A percentile compares a stretch with the other conserved stretches of the same genome.
phyloP scores from a whole-genome alignment of 1,140 invertebrate genomes.

The Aphelinus certus region DNA sequence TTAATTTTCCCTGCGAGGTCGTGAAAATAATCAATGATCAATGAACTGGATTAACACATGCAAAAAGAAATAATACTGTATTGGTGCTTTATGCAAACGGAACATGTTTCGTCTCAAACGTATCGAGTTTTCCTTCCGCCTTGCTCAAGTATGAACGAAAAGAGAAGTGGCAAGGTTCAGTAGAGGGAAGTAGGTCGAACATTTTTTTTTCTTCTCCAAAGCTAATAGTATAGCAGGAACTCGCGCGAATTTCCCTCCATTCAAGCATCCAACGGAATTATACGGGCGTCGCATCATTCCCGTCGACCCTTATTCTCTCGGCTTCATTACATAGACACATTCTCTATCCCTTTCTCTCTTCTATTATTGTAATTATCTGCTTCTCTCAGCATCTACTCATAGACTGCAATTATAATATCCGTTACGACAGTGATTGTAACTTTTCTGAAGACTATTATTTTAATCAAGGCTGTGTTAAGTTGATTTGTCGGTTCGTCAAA shows the following conservation, averaged over 20 bases:
- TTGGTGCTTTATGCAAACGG: too few relatives aligned
- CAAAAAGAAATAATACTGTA: too few relatives aligned
- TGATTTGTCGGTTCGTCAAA: not conserved
- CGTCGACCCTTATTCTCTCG: not conserved
- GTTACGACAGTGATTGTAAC: slow-evolving; percentile 11
- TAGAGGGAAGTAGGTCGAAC: slow-evolving; percentile 25
- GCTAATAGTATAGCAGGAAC: not conserved
- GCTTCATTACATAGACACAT: not conserved
- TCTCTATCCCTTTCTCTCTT: not conserved
- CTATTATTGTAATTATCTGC: slow-evolving; percentile 6
- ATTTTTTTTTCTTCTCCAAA: slow-evolving; percentile 16
- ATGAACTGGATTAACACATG: too few relatives aligned
- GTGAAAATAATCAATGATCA: too few relatives aligned
- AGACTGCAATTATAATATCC: slow-evolving; percentile 16
- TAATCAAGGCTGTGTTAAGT: slow-evolving; percentile 13
- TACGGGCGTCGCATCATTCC: slow-evolving; percentile 4
- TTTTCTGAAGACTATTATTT: slow-evolving; percentile 17
- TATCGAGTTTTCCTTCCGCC: not conserved
- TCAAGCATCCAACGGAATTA: not conserved
- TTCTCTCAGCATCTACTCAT: slow-evolving; percentile 27
- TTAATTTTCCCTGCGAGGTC: too few relatives aligned
- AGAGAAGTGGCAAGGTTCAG: slow-evolving; percentile 7
- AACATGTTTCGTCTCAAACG: not conserved
- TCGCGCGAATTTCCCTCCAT: not conserved
- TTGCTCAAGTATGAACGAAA: not conserved